Percentiles rank a stretch among this genome's conserved stretches.
Evolutionary conservation across 2,113 vertebrate genomes (phyloP).

Genomic region (Vulpes vulpes): DNA sequence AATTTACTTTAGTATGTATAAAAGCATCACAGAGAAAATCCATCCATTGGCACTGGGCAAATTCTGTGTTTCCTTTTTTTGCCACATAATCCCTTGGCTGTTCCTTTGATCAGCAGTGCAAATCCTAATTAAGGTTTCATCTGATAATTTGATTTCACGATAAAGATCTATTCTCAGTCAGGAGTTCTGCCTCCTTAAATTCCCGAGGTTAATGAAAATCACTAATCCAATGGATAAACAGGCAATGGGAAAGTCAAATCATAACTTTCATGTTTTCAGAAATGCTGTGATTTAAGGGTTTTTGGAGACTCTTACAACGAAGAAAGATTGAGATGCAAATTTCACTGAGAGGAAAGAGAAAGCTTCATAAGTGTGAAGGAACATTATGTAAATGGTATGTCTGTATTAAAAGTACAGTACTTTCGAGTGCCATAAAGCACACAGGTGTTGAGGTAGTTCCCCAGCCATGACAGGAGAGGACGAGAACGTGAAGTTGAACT

Average conservation of each 20-base stretch:
- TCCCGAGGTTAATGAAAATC: constrained; percentile 72
- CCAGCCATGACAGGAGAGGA: constrained; percentile 13
- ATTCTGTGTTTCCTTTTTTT: constrained; percentile 63
- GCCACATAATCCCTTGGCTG: constrained; percentile 71
- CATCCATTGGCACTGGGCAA: not conserved
- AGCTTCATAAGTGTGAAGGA: constrained; percentile 72
- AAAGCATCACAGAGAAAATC: constrained; percentile 67
- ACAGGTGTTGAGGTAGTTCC: constrained; percentile 43
- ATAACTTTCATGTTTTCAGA: constrained; percentile 73
- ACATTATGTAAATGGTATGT: constrained; percentile 73
- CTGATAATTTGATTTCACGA: constrained; percentile 75
- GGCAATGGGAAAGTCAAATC: constrained; percentile 75
- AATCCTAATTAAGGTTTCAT: constrained; percentile 78
- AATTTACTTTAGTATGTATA: not conserved
- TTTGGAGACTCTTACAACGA: constrained; percentile 67
- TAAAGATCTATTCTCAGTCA: constrained; percentile 78
- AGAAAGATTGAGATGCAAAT: constrained; percentile 77
- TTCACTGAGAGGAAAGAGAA: constrained; percentile 74
- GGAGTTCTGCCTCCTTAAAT: constrained; percentile 74
- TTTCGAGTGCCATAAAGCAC: constrained; percentile 43
- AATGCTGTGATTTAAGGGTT: constrained; percentile 68
- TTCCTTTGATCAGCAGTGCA: constrained; percentile 71
- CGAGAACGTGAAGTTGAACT: constrained; percentile 5
- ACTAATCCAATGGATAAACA: constrained; percentile 80
- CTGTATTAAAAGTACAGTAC: constrained; percentile 49